These are phyloP conservation scores for Paedocypris sp. DNA, from an alignment of 2,113 vertebrate species.

Conservation along the genomic window DNA sequence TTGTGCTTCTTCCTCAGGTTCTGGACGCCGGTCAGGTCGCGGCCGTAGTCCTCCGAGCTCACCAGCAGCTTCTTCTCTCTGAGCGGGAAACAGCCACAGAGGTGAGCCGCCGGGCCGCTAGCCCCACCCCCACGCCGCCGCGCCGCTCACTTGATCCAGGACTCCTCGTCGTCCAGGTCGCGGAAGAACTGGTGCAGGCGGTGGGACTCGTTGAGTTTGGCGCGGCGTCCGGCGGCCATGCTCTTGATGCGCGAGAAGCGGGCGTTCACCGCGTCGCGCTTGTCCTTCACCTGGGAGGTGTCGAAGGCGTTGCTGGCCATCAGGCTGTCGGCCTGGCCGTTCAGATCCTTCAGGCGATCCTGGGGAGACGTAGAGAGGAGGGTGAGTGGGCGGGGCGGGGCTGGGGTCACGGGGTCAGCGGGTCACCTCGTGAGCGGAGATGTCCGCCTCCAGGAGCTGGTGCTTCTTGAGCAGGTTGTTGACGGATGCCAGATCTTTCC, in stretches of 20 bases:
- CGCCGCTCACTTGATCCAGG: slow-evolving; percentile 87
- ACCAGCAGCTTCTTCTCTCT: slow-evolving; percentile 96
- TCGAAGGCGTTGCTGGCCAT: slow-evolving; percentile 94
- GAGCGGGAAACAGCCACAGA: no score
- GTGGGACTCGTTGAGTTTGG: slow-evolving; percentile 87
- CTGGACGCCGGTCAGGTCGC: slow-evolving; percentile 94
- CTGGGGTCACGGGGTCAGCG: not conserved
- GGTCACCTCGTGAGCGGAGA: slow-evolving; percentile 90
- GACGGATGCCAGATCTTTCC: slow-evolving; percentile 94
- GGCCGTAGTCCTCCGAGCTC: slow-evolving; percentile 94
- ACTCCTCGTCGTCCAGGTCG: slow-evolving; percentile 95
- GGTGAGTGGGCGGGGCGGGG: not conserved
- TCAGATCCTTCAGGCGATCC: slow-evolving; percentile 95
- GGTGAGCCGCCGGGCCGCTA: no score
- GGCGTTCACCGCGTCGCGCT: slow-evolving; percentile 79
- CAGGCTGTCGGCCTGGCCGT: slow-evolving; percentile 90
- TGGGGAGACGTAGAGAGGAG: slow-evolving; percentile 32
- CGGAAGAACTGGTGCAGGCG: slow-evolving; percentile 98
- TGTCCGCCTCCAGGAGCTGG: slow-evolving; percentile 91
- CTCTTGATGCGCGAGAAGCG: slow-evolving; percentile 87
- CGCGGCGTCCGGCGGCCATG: slow-evolving; percentile 77
- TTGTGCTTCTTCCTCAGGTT: slow-evolving; percentile 98
- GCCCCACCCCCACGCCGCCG: no score
- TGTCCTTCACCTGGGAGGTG: slow-evolving; percentile 90
- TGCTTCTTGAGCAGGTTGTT: slow-evolving; percentile 98